Evolutionary conservation across 2,113 vertebrate species (phyloP), one percentile per base, ranked within the genome.

Genomic region (Macaca fascicularis): DNA sequence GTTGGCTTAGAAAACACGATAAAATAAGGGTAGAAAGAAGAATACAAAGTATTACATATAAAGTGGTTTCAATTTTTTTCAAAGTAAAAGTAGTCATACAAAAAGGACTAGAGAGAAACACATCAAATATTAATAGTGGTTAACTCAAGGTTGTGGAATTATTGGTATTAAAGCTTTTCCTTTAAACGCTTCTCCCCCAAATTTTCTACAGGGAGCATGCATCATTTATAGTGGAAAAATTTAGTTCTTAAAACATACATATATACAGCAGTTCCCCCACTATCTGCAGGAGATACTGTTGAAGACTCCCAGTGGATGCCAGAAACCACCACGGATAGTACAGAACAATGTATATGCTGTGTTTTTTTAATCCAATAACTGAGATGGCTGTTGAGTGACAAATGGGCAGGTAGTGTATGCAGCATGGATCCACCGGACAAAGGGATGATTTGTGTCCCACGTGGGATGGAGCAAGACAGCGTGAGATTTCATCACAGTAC

Each of bases 1-100:
- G 87, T 95, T 23, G 13, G 55, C 89, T 92, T 94, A 22, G 50
- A 87, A 95, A 83, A 80, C 61, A 88, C 11, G 30, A n/a, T 38
- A 35, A 69, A 57, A 11, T 86, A 94, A 89, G 32, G 6, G 19
- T 94, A 79, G 19, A 69, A 94, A 79, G 48, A 75, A 85, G 17
- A 95, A 70, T 79, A 59, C 3, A 83, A 52, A 76, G 8, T 75
- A 52, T 89, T 90, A 64, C 78, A 12, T 70, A 23, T 32, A 52
- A 35, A 76, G 12, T 79, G 43, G 30, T 78, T 93, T 93, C 22
- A 8, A 0, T 75, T 85, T 93, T 79, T 94, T 88, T 22, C 14
- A 57, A 78, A 74, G 35, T 86, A 69, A 89, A 32, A 86, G 67
- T 22, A 76, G 32, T 76, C 40, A 61, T 69, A 35, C 23, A 72